Evolutionary conservation across 2,797 vertebrate genomes (phyloP).

Genomic region (Anolis apletophallus): DNA sequence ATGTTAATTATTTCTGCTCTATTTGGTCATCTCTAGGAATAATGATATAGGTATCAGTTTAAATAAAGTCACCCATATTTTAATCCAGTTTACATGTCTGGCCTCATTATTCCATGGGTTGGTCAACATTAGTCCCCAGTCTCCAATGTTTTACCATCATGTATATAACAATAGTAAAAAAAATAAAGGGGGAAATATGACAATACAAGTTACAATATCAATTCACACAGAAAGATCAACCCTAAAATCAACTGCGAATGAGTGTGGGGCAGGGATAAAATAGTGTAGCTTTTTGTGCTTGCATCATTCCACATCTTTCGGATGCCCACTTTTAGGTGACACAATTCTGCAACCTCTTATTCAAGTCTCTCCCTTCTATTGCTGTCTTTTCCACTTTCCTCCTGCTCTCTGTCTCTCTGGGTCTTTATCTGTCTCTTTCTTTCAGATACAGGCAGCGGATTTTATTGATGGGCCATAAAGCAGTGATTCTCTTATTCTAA

Average conservation of each 20-base stretch:
- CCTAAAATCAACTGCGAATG: conserved; percentile 65
- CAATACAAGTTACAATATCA: conserved; percentile 55
- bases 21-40: no score
- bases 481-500: background rate
- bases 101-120: no score
- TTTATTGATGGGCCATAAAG: background rate
- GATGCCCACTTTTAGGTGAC: no score
- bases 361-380: background rate
- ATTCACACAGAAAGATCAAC: conserved; percentile 53
- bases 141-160: background rate
- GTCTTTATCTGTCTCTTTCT: no score
- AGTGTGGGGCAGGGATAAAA: background rate
- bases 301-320: no score
- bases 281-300: background rate
- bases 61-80: no score
- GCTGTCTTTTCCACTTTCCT: no score
- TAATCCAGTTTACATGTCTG: no score
- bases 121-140: background rate
- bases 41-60: no score
- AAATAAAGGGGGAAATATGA: conserved; percentile 27
- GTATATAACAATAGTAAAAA: background rate
- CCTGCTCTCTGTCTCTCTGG: background rate
- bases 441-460: background rate
- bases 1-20: no score
- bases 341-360: no score